Base-by-base conservation (phyloP, 2,888 invertebrate species). In the Nomada fucata region DNA sequence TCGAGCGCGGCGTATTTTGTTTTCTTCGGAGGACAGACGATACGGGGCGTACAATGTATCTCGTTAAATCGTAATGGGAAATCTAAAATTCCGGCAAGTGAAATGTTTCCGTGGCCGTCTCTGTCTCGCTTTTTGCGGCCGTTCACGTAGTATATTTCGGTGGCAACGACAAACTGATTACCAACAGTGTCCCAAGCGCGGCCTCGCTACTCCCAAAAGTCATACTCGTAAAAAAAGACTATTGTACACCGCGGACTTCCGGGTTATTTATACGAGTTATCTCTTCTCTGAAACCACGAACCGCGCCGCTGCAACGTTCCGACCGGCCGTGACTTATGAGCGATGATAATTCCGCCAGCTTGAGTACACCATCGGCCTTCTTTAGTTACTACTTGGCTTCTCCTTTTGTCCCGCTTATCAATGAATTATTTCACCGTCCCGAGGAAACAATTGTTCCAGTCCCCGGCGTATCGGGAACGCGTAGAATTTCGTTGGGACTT, bases 251-350 rank as follows among this genome's bases (percentile, higher is more conserved):
- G 86, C 88, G 88, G 87, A 88, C 87, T 87, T 87, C 86, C 88
- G 84, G 88, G 88, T 87, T 87, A 87, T 87, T 87, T 87, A 87
- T 87, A 88, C 87, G 87, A 87, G 88, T 87, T 87, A 87, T 87
- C 87, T 87, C 86, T 88, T 87, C 88, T 79, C 84, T 79, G 84
- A 88, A 86, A 86, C 76, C 88, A 78, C 82, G 79, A 84, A 76
- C 79, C 59, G 73, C 70, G 71, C 80, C 69, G 60, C 76, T 79
- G 80, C 84, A 86, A 79, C 69, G 88, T 88, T 71, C 78, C 86
- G 61, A 78, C 44, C 42, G 15, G 61, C 29, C 78, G 68, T 86
- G 88, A 88, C 88, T 88, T 88, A 88, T 77, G 87, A 88, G 83
- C 87, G 75, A 88, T 88, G 87, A 88, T 88, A 88, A 88, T 88